Evolutionary conservation across 2,113 vertebrate species (phyloP), one percentile per base, ranked within the genome.

Genomic region (Redunca redunca): DNA sequence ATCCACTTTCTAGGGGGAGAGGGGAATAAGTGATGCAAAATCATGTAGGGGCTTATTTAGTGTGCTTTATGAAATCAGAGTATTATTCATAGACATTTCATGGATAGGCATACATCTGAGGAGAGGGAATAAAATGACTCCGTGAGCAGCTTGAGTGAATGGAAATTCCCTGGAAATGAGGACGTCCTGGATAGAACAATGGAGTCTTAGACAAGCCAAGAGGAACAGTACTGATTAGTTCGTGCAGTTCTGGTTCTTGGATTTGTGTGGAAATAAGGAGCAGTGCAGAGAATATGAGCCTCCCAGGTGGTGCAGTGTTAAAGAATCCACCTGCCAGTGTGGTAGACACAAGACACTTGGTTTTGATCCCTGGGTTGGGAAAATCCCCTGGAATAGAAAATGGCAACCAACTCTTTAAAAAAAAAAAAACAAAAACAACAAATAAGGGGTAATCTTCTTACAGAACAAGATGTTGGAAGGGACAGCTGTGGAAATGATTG

Each of bases 401-500:
- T 77, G 71, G 40, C 23, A 43, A 26, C 21, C 36, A 25, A 25
- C 23, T 74, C 1, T 40, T 40, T 40, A 40, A 40, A 40, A 40
- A 40, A 40, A 40, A 40, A 40, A 40, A 40, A 40, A 40, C 40
- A 40, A 40, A 40, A 40, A 40, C 40, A 40, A 40, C 58, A 83
- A 95, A 94, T 71, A 78, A 28, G 21, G 53, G 16, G 97, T 98
- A 95, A 95, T 97, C 62, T 13, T 50, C 50, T 57, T 57, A 57
- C 50, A 94, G 81, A 94, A 57, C 50, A 50, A 48, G 36, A 82
- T 6, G 55, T 64, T 50, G 9, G 28, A 23, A 57, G n/a, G 28
- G 50, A 64, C 12, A 33, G 21, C 19, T 57, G 16, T 11, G 15
- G 36, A 62, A 62, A 10, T 43, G 60, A 64, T 19, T 55, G 78